A percentile compares a stretch with the other conserved stretches of the same genome.
These are phyloP conservation scores for Paramormyrops kingsleyae DNA, from an alignment of 2,113 vertebrate species.

Conservation along the genomic window DNA sequence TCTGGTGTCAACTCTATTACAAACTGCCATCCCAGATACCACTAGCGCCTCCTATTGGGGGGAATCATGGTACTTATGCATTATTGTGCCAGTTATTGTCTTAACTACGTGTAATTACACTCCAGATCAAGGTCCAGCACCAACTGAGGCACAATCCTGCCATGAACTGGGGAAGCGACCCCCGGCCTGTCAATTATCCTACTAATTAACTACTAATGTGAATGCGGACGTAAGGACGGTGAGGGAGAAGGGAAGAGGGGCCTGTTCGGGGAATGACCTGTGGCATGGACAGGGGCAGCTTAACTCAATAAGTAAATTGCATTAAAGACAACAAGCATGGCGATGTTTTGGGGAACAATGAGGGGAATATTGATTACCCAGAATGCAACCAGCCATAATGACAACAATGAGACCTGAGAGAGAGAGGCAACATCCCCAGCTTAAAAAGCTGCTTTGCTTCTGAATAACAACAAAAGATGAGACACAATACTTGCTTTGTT, in stretches of 20 bases:
- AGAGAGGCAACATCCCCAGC: neutral
- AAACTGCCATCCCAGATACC: neutral
- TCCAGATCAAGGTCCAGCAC: slow-evolving; percentile 36
- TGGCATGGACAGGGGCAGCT: slow-evolving; percentile 16
- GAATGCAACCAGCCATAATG: neutral
- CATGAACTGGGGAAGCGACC: slow-evolving; percentile 28
- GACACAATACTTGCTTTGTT: neutral
- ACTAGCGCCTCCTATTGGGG: neutral
- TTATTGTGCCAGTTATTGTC: slow-evolving; percentile 24
- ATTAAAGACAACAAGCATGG: slow-evolving; percentile 27
- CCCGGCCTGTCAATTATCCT: slow-evolving; percentile 34
- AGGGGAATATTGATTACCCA: slow-evolving; percentile 18
- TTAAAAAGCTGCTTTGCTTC: neutral
- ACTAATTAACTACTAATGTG: slow-evolving; percentile 28
- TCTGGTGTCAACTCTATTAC: neutral
- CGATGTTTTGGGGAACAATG: slow-evolving; percentile 9
- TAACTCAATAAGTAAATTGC: slow-evolving; percentile 33
- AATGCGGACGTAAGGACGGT: slow-evolving; percentile 3
- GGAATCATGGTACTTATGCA: slow-evolving; percentile 26
- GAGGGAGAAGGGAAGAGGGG: slow-evolving; percentile 9
- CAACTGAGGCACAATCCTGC: slow-evolving; percentile 33
- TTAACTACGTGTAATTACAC: slow-evolving; percentile 30
- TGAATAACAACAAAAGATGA: neutral
- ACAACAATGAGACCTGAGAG: neutral
- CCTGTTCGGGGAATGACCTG: neutral